These are phyloP conservation scores for Bombyx huttoni DNA, from an alignment of 2,888 invertebrate genomes.

Conservation along the genomic window DNA sequence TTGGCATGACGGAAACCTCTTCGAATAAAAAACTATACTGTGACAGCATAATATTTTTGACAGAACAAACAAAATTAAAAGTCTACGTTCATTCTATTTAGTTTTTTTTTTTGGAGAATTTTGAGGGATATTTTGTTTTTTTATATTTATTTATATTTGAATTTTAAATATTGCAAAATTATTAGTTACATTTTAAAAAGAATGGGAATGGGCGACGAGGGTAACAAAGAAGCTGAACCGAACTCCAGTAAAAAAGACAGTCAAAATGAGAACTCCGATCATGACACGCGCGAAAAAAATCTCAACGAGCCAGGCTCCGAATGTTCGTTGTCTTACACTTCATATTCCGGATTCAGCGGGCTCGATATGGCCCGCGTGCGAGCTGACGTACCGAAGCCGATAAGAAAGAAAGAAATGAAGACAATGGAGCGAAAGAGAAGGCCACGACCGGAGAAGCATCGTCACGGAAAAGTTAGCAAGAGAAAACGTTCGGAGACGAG, in stretches of 20 bases:
- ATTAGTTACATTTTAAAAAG: conserved; percentile 27
- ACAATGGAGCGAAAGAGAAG: conserved; percentile 14
- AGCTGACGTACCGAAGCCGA: conserved; percentile 11
- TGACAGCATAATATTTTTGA: neutral
- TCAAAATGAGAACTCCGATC: conserved; percentile 12
- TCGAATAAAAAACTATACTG: neutral
- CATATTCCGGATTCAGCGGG: conserved; percentile 20
- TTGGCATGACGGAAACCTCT: neutral
- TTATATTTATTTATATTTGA: conserved; percentile 7
- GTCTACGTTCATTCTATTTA: neutral
- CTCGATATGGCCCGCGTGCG: conserved; percentile 16
- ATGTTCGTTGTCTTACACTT: conserved; percentile 17
- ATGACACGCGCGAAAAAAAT: conserved; percentile 12
- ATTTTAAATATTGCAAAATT: conserved; percentile 27
- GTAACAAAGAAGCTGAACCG: conserved; percentile 19
- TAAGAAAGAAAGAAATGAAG: conserved; percentile 13
- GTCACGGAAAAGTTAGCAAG: conserved; percentile 27
- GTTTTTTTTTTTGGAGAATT: too few species aligned
- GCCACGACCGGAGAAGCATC: conserved; percentile 2
- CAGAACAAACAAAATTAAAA: neutral
- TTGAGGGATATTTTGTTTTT: conserved; percentile 5
- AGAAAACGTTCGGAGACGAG: conserved; percentile 13
- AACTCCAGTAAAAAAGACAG: conserved; percentile 30
- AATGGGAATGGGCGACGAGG: conserved; percentile 32
- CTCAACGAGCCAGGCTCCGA: conserved; percentile 14